These are phyloP conservation scores for Telmatherina bonti DNA, from an alignment of 2,797 vertebrate genomes.

Conservation along the genomic window DNA sequence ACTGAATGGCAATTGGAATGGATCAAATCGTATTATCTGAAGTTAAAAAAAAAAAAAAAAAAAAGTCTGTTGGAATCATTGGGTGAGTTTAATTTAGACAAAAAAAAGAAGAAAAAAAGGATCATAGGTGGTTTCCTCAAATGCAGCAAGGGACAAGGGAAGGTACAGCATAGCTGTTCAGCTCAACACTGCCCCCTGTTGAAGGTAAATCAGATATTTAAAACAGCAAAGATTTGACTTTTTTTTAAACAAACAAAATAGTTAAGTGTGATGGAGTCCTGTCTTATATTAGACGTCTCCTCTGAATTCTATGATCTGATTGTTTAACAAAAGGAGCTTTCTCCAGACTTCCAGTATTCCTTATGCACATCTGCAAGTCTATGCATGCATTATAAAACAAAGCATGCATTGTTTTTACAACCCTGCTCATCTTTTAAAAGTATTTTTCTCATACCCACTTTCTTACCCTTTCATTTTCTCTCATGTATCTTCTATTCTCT, in stretches of 20 bases:
- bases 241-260: conserved; percentile 12
- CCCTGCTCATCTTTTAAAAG: conserved; percentile 6
- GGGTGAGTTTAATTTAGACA: conserved; percentile 27
- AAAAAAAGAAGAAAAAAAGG: conserved; percentile 44
- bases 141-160: conserved; percentile 31
- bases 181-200: conserved; percentile 83
- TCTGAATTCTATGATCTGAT: not conserved
- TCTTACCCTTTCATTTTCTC: conserved; percentile 31
- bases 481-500: conserved; percentile 43
- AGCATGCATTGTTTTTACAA: not conserved
- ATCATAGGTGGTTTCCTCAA: conserved; percentile 42
- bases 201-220: conserved; percentile 18
- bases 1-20: conserved; percentile 22
- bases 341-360: not conserved
- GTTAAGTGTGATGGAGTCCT: not conserved
- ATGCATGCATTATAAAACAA: not conserved
- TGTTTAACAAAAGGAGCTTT: conserved; percentile 5
- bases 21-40: conserved; percentile 38
- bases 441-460: conserved; percentile 1
- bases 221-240: not conserved
- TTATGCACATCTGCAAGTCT: conserved; percentile 1
- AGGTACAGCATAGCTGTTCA: conserved; percentile 11
- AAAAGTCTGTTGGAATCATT: conserved; percentile 31
- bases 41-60: conserved; percentile 15
- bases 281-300: not conserved